A percentile compares a stretch with the other conserved stretches of the same genome.
Evolutionary conservation across 2,888 invertebrate species (phyloP).

Genomic region (Cerastis leucographa): DNA sequence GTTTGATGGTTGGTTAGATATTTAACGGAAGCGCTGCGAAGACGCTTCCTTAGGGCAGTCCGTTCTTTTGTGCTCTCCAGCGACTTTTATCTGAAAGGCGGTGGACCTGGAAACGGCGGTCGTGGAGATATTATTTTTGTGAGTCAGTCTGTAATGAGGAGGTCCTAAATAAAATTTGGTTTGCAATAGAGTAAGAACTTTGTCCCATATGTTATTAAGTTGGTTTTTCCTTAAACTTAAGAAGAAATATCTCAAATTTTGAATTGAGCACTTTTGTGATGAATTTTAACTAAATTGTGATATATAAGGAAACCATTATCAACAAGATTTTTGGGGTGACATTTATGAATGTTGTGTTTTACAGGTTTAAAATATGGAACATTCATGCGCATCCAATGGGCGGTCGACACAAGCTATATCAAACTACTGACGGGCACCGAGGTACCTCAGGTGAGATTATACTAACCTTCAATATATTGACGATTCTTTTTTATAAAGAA

Average conservation of each 20-base stretch:
- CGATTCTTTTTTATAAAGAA: background rate
- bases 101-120: background rate
- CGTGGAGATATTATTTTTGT: background rate
- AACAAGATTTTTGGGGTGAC: background rate
- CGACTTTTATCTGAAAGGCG: too few species aligned
- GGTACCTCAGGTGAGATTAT: conserved; percentile 70
- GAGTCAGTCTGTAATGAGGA: background rate
- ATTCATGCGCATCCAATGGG: conserved; percentile 91
- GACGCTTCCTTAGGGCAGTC: too few species aligned
- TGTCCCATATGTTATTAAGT: background rate
- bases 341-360: conserved; percentile 31
- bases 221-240: background rate
- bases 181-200: background rate
- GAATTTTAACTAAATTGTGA: background rate
- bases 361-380: conserved; percentile 78
- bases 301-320: background rate
- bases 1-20: too few species aligned
- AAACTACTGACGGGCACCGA: conserved; percentile 69
- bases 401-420: conserved; percentile 91
- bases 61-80: too few species aligned
- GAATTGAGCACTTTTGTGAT: background rate
- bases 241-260: background rate
- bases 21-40: too few species aligned
- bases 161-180: background rate
- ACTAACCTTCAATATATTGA: background rate